Evolutionary conservation across 2,797 vertebrate genomes (phyloP), one percentile per base, ranked within the genome.

Genomic region (Chaunax sp.): DNA sequence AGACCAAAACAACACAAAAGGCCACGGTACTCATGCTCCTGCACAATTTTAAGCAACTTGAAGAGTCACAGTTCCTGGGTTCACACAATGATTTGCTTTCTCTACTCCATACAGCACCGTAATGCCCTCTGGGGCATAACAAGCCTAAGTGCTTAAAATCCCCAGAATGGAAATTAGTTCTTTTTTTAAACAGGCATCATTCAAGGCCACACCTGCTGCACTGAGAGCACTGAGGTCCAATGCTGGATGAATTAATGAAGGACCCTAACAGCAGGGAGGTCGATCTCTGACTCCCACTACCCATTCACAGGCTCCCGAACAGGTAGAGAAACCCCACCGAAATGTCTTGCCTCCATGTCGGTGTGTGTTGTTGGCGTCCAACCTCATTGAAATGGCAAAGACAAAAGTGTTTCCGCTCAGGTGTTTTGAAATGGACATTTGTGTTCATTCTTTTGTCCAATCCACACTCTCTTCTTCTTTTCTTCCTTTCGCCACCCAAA

Each of bases 141-240:
- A 84, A 77, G 78, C 77, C 78, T 81, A 81, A 88, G 80, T 84
- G 75, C 83, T 89, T 80, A 74, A 84, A 84, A 78, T 80, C 79
- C 80, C 64, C 77, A 61, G 69, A 88, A 90, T 89, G 77, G 78
- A 90, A 90, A 91, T 86, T 0, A 87, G 81, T 59, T 69, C 55
- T 79, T 78, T 87, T 71, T 81, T 75, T 65, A 58, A 64, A 80
- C 72, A 63, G 74, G 69, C 75, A 78, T 74, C 74, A 20, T 85
- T 87, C 82, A 90, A 84, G 87, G 85, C 89, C 83, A 83, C 85
- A 88, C 81, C 83, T 85, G 80, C 76, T 78, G 79, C 75, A 76
- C 75, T 69, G 74, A 80, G 85, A 87, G 79, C 70, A 77, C 75
- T 68, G 33, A 37, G 53, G 85, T 83, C 68, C 71, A 55, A 65